phyloP scores from a whole-genome alignment of 2,113 vertebrate genomes.

The Zootoca vivipara region DNA sequence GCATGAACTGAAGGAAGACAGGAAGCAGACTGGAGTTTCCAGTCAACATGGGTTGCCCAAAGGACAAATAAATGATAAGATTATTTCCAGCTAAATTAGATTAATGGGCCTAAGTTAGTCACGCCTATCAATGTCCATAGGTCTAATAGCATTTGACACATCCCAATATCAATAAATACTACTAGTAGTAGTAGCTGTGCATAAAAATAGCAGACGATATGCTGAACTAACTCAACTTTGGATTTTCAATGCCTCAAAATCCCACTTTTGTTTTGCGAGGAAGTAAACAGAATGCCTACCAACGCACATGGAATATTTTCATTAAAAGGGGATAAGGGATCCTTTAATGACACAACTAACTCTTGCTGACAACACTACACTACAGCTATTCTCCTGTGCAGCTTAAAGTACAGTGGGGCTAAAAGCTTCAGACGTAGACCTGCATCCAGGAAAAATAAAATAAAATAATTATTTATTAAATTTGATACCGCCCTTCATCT shows the following conservation, averaged over 20 bases:
- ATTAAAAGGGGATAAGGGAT: constrained; percentile 14
- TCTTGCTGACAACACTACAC: neutral
- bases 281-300: neutral
- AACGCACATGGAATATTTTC: neutral
- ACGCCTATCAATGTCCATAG: neutral
- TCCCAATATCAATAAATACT: too few relatives aligned
- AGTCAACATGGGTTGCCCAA: neutral
- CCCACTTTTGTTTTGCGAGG: neutral
- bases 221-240: too few relatives aligned
- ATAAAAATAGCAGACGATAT: neutral
- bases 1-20: neutral
- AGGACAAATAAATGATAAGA: neutral
- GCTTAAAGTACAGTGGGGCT: neutral
- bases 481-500: too few relatives aligned
- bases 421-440: fast-evolving
- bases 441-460: constrained; percentile 12
- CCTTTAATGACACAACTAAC: neutral
- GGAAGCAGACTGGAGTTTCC: constrained; percentile 35
- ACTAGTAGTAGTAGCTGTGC: too few relatives aligned
- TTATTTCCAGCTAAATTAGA: too few relatives aligned
- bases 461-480: neutral
- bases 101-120: neutral
- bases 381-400: neutral
- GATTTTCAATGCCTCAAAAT: neutral
- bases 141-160: too few relatives aligned